These are phyloP conservation scores for Manacus vitellinus DNA, from an alignment of 2,113 vertebrate species.

Conservation along the genomic window DNA sequence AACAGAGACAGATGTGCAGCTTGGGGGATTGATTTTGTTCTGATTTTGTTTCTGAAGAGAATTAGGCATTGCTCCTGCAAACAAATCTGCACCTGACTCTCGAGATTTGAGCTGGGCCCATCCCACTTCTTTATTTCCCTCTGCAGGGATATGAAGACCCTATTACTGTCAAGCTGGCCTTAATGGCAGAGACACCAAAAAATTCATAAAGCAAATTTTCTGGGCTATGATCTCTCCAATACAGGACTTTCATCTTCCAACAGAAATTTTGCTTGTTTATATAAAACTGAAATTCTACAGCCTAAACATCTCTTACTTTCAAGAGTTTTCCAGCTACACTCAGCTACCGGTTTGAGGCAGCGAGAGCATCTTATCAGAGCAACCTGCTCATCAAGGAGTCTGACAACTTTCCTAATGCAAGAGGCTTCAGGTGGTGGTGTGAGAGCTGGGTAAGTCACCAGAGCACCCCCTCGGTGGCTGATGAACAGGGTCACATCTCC, in stretches of 20 bases:
- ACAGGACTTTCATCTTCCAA: not conserved
- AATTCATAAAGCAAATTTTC: not conserved
- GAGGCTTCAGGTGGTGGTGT: not conserved
- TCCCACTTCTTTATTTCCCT: not conserved
- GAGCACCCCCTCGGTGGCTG: rapidly evolving
- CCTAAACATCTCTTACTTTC: not conserved
- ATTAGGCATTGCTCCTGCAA: not conserved
- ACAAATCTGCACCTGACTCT: not conserved
- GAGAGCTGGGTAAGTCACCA: not conserved
- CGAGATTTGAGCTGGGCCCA: not conserved
- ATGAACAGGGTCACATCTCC: conserved; percentile 1
- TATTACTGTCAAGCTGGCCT: not conserved
- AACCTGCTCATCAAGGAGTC: not conserved
- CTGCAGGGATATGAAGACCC: not conserved
- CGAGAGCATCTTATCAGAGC: not conserved
- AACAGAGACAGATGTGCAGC: not conserved
- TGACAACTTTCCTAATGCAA: not conserved
- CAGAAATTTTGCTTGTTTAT: not conserved
- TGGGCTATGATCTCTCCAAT: not conserved
- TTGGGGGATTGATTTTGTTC: not conserved
- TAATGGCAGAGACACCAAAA: not conserved
- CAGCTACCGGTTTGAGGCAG: not conserved
- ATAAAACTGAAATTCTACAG: not conserved
- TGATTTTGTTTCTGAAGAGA: not conserved
- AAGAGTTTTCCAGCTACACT: not conserved